These are phyloP conservation scores for Cavia porcellus DNA, from an alignment of 2,113 vertebrate genomes.

Conservation along the genomic window DNA sequence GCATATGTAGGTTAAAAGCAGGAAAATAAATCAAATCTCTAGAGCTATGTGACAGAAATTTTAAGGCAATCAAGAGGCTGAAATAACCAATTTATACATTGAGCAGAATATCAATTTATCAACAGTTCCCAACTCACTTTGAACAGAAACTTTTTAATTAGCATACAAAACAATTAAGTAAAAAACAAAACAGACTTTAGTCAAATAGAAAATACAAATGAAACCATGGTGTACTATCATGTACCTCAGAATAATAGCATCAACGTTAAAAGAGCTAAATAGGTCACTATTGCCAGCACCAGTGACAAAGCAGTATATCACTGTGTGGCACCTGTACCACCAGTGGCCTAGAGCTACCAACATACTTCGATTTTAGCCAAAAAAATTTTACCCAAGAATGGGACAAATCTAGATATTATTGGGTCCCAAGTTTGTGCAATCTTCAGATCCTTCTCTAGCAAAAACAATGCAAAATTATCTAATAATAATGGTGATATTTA, in stretches of 20 bases:
- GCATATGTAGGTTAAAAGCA: neutral
- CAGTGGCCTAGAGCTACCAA: neutral
- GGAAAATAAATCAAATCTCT: neutral
- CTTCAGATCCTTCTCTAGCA: neutral
- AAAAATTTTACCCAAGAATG: neutral
- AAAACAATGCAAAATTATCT: neutral
- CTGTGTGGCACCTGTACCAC: neutral
- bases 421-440: neutral
- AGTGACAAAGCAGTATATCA: too few species aligned
- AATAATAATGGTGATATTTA: neutral
- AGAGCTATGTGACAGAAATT: neutral
- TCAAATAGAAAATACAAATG: conserved; percentile 21
- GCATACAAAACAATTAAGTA: conserved; percentile 7
- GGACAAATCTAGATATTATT: neutral
- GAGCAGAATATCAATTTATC: neutral
- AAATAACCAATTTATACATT: neutral
- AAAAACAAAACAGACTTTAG: neutral
- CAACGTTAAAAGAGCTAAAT: neutral
- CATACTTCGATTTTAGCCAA: conserved; percentile 17
- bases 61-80: neutral
- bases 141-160: conserved; percentile 11
- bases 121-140: conserved; percentile 1
- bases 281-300: neutral
- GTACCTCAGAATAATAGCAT: neutral
- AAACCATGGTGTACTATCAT: neutral